Evolutionary conservation across 1,140 invertebrate species (phyloP), one percentile per base, ranked within the genome.

Genomic region (Magallana angulata): DNA sequence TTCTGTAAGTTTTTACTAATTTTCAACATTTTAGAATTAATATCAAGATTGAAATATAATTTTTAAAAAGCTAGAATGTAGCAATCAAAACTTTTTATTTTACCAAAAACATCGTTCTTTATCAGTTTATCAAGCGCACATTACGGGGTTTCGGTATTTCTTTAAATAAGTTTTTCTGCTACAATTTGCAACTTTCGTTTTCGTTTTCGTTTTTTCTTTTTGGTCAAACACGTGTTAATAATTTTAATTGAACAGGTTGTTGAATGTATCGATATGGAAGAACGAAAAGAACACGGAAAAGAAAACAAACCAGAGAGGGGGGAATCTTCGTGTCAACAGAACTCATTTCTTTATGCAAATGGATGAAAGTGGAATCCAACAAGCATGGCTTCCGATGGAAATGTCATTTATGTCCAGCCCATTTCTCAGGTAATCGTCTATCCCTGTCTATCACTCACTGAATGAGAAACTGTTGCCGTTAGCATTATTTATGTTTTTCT

Each of bases 201-300:
- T 71, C 68, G 36, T 11, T 24, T 36, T 36, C 36, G 1, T 36
- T 36, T 36, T 36, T 36, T 36, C 5, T 36, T 36, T 36, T 36
- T 36, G 36, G 36, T 24, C 18, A 36, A 36, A 36, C 36, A 36
- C 36, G 36, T 36, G 36, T 24, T 24, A 24, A 24, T 24, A 24
- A 24, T 24, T 24, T 36, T 2, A 16, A 82, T 58, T 6, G 12
- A 18, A 56, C 36, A 16, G 48, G n/a, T 81, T 11, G 57, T 12
- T 82, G 36, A n/a, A 57, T 58, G 57, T n/a, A 12, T 11, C 81
- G 81, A n/a, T 16, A 18, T 57, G 81, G 81, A 57, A 82, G 81
- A 30, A 82, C 81, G 7, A 57, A 58, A 7, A 82, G 81, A 82
- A 82, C 57, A 18, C 81, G 81, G 14, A 82, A 56, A 82, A 57